A percentile compares a stretch with the other conserved stretches of the same genome.
Conservation (phyloP, 2,888 invertebrate genomes). For the Coleophora deauratella region DNA sequence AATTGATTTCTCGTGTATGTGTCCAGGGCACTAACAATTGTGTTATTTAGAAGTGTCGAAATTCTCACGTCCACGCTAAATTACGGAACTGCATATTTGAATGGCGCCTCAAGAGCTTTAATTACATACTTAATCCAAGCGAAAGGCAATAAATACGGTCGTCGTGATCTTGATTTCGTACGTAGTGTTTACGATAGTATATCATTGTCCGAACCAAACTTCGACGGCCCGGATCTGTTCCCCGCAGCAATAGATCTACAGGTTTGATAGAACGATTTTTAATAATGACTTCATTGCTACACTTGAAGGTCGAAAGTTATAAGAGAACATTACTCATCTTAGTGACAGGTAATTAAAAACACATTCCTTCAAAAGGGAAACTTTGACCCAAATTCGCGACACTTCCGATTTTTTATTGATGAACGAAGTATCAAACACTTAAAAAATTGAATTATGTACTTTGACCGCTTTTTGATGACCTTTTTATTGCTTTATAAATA, state of each 20-base stretch:
- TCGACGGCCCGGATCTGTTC: background rate
- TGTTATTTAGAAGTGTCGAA: slow-evolving; percentile 7
- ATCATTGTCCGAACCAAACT: too few species aligned
- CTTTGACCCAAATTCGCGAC: slow-evolving; percentile 18
- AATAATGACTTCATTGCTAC: slow-evolving; percentile 23
- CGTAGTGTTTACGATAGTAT: too few species aligned
- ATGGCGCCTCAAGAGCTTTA: background rate
- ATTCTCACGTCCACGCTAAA: slow-evolving; percentile 2
- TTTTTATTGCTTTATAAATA: too few species aligned
- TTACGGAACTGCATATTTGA: too few species aligned
- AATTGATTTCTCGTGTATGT: slow-evolving; percentile 47
- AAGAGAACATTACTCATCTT: slow-evolving; percentile 25
- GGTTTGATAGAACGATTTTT: slow-evolving; percentile 28
- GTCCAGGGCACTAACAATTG: slow-evolving; percentile 18
- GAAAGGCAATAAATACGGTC: background rate
- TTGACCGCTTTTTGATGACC: background rate
- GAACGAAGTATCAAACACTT: slow-evolving; percentile 4
- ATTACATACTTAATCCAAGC: too few species aligned
- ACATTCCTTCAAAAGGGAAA: slow-evolving; percentile 26
- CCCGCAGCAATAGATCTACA: slow-evolving; percentile 1
- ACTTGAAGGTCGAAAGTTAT: slow-evolving; percentile 21
- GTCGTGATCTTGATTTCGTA: background rate
- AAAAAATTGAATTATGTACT: slow-evolving; percentile 3
- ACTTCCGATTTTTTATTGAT: slow-evolving; percentile 7
- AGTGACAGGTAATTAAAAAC: slow-evolving; percentile 29